phyloP scores from a whole-genome alignment of 2,888 invertebrate genomes.

The Lasioglossum vierecki region DNA sequence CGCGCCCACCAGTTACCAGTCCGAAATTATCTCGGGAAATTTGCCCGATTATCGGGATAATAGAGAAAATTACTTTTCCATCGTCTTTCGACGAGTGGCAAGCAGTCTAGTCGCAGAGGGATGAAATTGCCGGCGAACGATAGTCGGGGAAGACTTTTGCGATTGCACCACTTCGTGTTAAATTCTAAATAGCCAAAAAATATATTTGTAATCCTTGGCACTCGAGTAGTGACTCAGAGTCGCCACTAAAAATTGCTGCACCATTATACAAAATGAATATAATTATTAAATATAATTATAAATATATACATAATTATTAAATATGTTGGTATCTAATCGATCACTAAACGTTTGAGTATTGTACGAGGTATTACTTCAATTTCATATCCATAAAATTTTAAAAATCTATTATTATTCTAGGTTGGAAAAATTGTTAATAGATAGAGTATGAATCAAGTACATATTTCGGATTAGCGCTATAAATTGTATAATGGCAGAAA shows the following conservation, averaged over 20 bases:
- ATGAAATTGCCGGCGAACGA: not conserved
- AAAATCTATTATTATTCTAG: no score
- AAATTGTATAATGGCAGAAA: slow-evolving; percentile 34
- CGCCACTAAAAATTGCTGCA: no score
- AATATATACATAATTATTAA: no score
- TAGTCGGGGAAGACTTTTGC: not conserved
- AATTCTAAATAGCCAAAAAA: not conserved
- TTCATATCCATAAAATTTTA: no score
- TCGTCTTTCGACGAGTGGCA: slow-evolving; percentile 22
- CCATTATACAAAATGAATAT: no score
- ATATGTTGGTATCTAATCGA: no score
- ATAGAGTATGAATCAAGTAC: slow-evolving; percentile 25
- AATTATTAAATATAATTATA: no score
- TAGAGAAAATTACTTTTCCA: slow-evolving; percentile 46
- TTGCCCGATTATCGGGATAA: slow-evolving; percentile 26
- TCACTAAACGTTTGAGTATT: no score
- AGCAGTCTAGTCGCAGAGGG: not conserved
- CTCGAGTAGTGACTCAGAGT: no score
- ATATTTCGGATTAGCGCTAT: slow-evolving; percentile 40
- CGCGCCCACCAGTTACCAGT: slow-evolving; percentile 47
- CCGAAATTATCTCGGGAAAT: slow-evolving; percentile 56
- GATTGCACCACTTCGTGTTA: not conserved
- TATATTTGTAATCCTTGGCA: not conserved
- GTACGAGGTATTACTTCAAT: no score
- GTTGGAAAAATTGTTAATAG: not conserved